Evolutionary conservation across 2,888 invertebrate species (phyloP), one percentile per base, ranked within the genome.

Genomic region (Myathropa florea): DNA sequence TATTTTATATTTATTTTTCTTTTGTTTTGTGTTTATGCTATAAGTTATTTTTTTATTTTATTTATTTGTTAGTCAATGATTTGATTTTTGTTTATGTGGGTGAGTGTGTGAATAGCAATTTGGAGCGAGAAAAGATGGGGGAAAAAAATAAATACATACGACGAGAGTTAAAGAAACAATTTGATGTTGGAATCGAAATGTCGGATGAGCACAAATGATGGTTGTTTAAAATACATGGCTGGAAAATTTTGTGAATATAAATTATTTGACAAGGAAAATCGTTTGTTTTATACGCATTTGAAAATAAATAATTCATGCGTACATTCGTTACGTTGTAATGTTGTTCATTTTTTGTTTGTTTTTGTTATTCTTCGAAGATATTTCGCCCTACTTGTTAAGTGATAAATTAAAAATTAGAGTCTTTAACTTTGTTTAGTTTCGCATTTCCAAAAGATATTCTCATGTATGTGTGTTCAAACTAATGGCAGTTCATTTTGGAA

Each of bases 31-130:
- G 53, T 72, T 83, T 86, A 64, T 60, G 61, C 82, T 68, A 79
- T 79, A 79, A 86, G 61, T 86, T 83, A 79, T 71, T 83, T 33
- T 77, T 65, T 86, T 83, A 79, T 71, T 83, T 33, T 77, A 64
- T 39, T 79, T 75, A 73, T 77, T 65, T 71, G 59, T 63, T 68
- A 68, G 55, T 81, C 36, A 73, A 75, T 68, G 57, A 67, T 75
- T 85, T 76, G 64, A 81, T 85, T 77, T 75, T 4, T 36, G 46
- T 60, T 57, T 57, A 36, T 67, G 67, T 61, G 71, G 63, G 67
- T 80, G 72, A 76, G 39, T 72, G 60, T 75, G 39, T 67, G 53
- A 68, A 67, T 68, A 61, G 9, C 72, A 77, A 72, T 72, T 28
- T 59, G 39, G 21, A 33, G 10, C n/a, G 33, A 67, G 57, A 26